phyloP scores from a whole-genome alignment of 2,113 vertebrate genomes.

The Rhea pennata region DNA sequence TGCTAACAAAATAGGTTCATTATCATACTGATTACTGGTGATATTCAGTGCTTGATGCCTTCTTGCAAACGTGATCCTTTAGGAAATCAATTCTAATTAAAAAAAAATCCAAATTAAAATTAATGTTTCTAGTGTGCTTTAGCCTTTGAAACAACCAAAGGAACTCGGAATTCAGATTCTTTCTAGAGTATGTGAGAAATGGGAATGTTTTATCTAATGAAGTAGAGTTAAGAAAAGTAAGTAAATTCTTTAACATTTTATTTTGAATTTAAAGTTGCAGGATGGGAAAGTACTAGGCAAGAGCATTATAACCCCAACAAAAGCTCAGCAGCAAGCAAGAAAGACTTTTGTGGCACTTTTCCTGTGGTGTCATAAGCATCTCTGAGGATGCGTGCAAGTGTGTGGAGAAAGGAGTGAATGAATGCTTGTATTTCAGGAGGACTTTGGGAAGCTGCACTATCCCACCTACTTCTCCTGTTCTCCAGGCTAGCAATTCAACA shows the following conservation, averaged over 20 bases:
- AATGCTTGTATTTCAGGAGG: not conserved
- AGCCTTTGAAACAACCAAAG: not conserved
- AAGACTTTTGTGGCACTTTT: not conserved
- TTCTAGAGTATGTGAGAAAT: not conserved
- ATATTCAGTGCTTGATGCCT: not conserved
- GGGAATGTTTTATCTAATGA: not conserved
- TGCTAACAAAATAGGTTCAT: conserved; percentile 13
- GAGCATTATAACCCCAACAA: not conserved
- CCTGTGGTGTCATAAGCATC: not conserved
- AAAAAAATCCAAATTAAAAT: not conserved
- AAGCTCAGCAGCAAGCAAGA: rapidly evolving
- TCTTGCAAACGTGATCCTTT: not conserved
- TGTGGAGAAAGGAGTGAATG: not conserved
- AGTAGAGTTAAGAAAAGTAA: not conserved
- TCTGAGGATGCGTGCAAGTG: not conserved
- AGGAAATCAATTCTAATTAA: conserved; percentile 27
- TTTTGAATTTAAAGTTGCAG: not conserved
- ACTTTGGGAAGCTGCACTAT: not conserved
- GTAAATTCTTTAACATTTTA: not conserved
- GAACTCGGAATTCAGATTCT: not conserved
- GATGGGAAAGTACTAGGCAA: not conserved
- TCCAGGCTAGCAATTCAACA: not conserved
- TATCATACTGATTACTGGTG: not conserved
- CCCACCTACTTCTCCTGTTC: not conserved
- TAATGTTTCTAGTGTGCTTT: not conserved